Evolutionary conservation across 2,888 invertebrate species (phyloP), one percentile per base, ranked within the genome.

Genomic region (Agriopis aurantiaria): DNA sequence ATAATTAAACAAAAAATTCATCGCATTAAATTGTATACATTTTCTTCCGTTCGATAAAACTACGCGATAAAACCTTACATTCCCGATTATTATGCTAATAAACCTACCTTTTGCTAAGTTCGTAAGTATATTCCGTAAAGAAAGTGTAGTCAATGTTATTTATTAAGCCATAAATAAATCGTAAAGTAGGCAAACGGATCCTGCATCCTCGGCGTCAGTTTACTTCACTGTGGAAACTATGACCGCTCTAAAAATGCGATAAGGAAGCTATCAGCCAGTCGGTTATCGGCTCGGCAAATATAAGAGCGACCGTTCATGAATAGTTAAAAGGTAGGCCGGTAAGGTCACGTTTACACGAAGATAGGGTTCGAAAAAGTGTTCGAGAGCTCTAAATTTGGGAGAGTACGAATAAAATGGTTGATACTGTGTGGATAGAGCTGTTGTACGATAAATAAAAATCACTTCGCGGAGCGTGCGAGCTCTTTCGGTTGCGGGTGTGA

Each of bases 401-500:
- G 43, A 57, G 62, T 56, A 62, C 55, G 43, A 64, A 55, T 75
- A 75, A 71, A 62, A 59, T 63, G 49, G 61, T 62, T 66, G 69
- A 64, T 62, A 59, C 53, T 67, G 64, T 41, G 63, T 48, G 48
- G 61, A 65, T 84, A 85, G 85, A 85, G 82, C 84, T 84, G 82
- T 84, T 86, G 83, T 82, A 84, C 8, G 12, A 45, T 83, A 86
- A 85, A 86, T 86, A 87, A 87, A 87, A 89, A 89, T 86, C 85
- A 86, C 88, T 89, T 86, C 80, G 83, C 80, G 81, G 82, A 78
- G 81, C 83, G 86, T 84, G 82, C 82, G 80, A 83, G 85, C 83
- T 84, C 80, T 84, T 82, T 84, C 83, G 84, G 84, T 86, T 60
- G 87, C 85, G 82, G 78, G 88, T 90, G 90, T 91, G 90, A 87